These are phyloP conservation scores for Eriosoma lanigerum DNA, from an alignment of 1,140 invertebrate species.

Conservation along the genomic window DNA sequence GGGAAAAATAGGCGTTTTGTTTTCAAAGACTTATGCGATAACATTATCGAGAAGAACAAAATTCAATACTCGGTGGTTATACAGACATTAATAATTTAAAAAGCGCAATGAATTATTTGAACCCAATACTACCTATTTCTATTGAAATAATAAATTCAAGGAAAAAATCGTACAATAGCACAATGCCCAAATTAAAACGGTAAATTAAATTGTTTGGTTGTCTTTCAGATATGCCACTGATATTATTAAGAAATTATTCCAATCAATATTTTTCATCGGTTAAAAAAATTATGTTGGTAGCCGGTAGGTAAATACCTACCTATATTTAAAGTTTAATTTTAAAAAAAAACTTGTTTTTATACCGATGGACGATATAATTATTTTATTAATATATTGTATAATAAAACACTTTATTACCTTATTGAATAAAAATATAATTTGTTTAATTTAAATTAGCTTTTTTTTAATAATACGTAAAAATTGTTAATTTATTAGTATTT, in stretches of 20 bases:
- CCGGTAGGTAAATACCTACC: too few species aligned
- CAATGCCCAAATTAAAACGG: not conserved
- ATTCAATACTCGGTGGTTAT: slow-evolving; percentile 33
- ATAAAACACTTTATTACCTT: too few species aligned
- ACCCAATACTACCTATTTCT: not conserved
- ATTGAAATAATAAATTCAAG: slow-evolving; percentile 18
- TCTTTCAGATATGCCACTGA: not conserved
- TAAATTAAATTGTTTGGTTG: not conserved
- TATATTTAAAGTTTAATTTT: too few species aligned
- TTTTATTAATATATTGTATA: too few species aligned
- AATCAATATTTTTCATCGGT: not conserved
- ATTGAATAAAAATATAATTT: too few species aligned
- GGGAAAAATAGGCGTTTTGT: slow-evolving; percentile 46
- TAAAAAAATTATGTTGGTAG: not conserved
- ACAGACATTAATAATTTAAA: slow-evolving; percentile 33
- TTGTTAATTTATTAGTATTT: too few species aligned
- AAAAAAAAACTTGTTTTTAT: too few species aligned
- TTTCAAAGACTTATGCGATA: slow-evolving; percentile 44
- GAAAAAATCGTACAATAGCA: not conserved
- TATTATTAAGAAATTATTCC: not conserved
- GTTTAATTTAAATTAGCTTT: too few species aligned
- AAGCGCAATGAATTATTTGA: slow-evolving; percentile 1
- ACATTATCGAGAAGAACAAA: slow-evolving; percentile 19
- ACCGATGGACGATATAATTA: too few species aligned
- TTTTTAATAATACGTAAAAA: too few species aligned